Evolutionary conservation across 1,140 invertebrate species (phyloP).

Genomic region (Eurosta solidaginis): DNA sequence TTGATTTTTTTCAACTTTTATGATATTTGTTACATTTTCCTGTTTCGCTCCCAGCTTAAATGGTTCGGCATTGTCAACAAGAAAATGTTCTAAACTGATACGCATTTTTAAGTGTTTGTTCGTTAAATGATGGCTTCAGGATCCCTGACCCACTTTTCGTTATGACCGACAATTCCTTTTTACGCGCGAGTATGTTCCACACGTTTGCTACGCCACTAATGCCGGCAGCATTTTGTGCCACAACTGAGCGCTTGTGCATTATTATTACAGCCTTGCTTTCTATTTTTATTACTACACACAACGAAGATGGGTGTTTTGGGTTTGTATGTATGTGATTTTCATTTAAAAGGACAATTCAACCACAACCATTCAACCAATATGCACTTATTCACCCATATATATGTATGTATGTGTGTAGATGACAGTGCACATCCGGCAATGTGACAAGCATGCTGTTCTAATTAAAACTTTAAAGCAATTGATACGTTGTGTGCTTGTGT

Average conservation of each 20-base stretch:
- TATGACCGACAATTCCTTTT: background rate
- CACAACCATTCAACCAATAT: background rate
- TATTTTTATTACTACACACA: background rate
- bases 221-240: background rate
- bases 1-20: too few relatives aligned
- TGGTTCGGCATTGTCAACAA: background rate
- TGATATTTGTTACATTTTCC: too few relatives aligned
- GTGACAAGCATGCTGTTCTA: background rate
- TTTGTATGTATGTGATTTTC: background rate
- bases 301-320: background rate
- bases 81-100: background rate
- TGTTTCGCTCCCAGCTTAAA: too few relatives aligned
- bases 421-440: background rate
- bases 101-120: background rate
- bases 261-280: background rate
- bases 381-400: background rate
- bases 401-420: too few relatives aligned
- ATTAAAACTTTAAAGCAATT: background rate
- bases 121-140: background rate
- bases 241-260: background rate
- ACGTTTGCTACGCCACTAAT: background rate
- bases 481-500: background rate
- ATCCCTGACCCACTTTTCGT: background rate
- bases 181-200: background rate
- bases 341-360: background rate